Base-by-base conservation (phyloP, 2,113 vertebrate genomes). In the Notechis scutatus region DNA sequence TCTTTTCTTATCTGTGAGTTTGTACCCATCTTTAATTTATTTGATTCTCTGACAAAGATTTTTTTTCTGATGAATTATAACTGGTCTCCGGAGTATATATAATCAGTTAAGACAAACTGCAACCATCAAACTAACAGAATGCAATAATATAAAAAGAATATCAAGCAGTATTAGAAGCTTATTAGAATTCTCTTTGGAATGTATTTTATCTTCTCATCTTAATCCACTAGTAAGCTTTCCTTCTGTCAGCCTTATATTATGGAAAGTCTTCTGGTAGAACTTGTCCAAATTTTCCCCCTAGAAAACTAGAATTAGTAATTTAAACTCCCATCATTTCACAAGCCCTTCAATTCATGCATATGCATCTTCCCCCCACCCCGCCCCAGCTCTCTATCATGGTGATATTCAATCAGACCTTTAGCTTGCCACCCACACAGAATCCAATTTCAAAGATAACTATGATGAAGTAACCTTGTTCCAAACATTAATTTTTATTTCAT, bases 221-320 rank as follows among this genome's bases (percentile, higher is more conserved):
- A 95, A 96, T 92, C 92, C 90, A 93, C 87, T 89, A 91, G 93
- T 93, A 93, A 93, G 74, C 85, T 94, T 91, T 94, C 95, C 81
- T 93, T 94, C 88, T 92, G 92, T 81, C 85, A 93, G 91, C 18
- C 91, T 86, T 94, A 87, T 85, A 92, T 94, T 61, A 55, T 95
- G 95, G 96, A 95, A 94, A 64, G 21, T 34, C 10, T 64, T 61
- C 20, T 61, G 5, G 20, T 45, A 57, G 18, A 87, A 95, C 91
- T 93, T 91, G 96, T 97, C 94, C 92, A 97, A 96, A 94, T 92
- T 85, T 74, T 94, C 87, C 94, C 95, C 94, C 96, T 95, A 94
- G 95, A 94, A 96, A 95, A 94, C 42, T 20, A 91, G 20, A 47
- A 88, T 93, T 96, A 94, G 95, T 94, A 94, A 95, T 94, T 92